These are phyloP conservation scores for Hippolais icterina DNA, from an alignment of 2,113 vertebrate species.

Conservation along the genomic window DNA sequence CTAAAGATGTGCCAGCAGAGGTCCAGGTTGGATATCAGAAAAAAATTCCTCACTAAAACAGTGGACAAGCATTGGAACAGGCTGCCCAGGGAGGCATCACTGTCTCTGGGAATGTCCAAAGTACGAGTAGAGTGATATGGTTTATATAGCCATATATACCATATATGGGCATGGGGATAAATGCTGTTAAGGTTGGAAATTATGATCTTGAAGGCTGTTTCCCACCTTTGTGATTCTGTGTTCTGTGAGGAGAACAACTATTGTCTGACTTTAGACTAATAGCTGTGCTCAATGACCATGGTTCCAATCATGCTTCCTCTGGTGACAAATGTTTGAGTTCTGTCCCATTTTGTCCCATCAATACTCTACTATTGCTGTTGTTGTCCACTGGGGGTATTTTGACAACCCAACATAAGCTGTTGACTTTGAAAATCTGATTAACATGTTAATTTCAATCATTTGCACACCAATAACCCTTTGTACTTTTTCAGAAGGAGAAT, in stretches of 20 bases:
- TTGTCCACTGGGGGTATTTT: background rate
- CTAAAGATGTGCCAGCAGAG: background rate
- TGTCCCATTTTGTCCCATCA: background rate
- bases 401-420: background rate
- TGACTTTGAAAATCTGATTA: background rate
- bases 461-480: background rate
- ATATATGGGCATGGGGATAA: background rate
- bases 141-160: too few species aligned
- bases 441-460: background rate
- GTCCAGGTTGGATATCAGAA: background rate
- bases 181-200: background rate
- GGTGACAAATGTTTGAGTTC: background rate
- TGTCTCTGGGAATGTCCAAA: background rate
- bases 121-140: accelerated
- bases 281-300: background rate
- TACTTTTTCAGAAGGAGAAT: background rate
- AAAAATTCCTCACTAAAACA: background rate
- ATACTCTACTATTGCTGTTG: background rate
- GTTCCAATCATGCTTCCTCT: background rate
- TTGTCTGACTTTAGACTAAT: background rate
- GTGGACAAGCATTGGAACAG: background rate
- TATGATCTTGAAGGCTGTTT: background rate
- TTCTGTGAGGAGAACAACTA: background rate
- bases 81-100: accelerated
- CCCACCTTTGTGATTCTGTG: background rate